Evolutionary conservation across 1,140 invertebrate genomes (phyloP).

Genomic region (Galleria mellonella): DNA sequence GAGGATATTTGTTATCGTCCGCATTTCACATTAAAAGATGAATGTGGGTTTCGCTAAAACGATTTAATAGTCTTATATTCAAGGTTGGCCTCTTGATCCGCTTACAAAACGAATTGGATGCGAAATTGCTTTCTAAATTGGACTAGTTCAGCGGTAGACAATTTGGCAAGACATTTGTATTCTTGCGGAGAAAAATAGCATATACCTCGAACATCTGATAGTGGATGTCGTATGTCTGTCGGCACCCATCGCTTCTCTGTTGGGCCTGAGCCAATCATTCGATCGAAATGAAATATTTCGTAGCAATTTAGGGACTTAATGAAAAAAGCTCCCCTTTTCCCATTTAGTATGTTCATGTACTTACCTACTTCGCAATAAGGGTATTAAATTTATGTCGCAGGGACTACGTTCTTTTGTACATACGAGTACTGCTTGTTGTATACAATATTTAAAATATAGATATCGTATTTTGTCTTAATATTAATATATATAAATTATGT

Average conservation of each 20-base stretch:
- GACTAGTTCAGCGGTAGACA: conserved; percentile 67
- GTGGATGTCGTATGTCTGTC: conserved; percentile 47
- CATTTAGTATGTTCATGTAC: conserved; percentile 20
- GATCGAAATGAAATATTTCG: conserved; percentile 50
- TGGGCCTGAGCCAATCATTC: conserved; percentile 62
- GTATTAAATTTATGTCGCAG: conserved; percentile 8
- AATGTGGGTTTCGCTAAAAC: conserved; percentile 32
- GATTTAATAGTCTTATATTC: conserved; percentile 60
- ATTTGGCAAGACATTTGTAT: conserved; percentile 74
- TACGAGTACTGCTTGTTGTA: no score
- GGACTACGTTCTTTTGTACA: background rate
- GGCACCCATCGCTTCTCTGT: conserved; percentile 32
- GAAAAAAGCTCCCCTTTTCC: conserved; percentile 28
- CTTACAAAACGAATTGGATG: conserved; percentile 69
- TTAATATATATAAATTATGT: no score
- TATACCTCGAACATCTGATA: conserved; percentile 66
- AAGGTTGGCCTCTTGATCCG: conserved; percentile 63
- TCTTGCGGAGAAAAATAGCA: conserved; percentile 69
- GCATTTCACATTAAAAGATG: conserved; percentile 22
- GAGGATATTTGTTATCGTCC: background rate
- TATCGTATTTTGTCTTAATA: no score
- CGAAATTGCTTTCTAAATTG: conserved; percentile 72
- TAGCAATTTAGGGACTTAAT: conserved; percentile 32
- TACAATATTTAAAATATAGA: no score
- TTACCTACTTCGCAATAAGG: background rate